Base-by-base conservation (phyloP, 1,140 invertebrate genomes). In the Pomacea maculata region DNA sequence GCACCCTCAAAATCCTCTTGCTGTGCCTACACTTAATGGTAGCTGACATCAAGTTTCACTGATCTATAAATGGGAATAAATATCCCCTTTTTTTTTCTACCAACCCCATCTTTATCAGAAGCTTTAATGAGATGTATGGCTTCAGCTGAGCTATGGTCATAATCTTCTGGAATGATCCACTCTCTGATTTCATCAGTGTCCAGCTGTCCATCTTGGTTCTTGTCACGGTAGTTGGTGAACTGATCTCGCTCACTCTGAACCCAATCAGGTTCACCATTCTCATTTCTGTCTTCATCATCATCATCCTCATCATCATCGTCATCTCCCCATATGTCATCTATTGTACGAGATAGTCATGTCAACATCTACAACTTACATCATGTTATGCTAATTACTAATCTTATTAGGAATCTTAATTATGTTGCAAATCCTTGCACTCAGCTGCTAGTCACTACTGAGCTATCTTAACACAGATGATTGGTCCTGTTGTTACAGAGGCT, bases 131-230 rank as follows among this genome's bases (percentile, higher is more conserved):
- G 93, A 93, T 99, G 98, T 79, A 95, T 94, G 0, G 98, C 95
- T 92, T 99, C 98, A 0, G 97, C 97, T 85, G 97, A 96, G 19
- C 97, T 96, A 91, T 99, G 97, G 92, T 99, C 97, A 91, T 97
- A 99, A 90, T 99, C 97, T 14, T 95, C 93, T 1, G 98, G 98
- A 80, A 98, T 95, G 82, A 99, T 98, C 98, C 98, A 99, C 64
- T 95, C 94, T 88, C 88, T 87, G 83, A 96, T 95, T 92, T 99
- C 98, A 71, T 95, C 94, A 82, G 93, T 92, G 86, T 99, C 95
- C 92, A 99, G 94, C 86, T 94, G 96, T 10, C 98, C 98, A 93
- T 99, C 96, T 25, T 94, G 93, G 91, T 98, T 94, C 87, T 95
- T 95, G 88, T 98, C 97, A 25, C 94, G 91, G 89, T 95, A 96